Base-by-base conservation (phyloP, 2,888 invertebrate species). In the Zeuzera pyrina region DNA sequence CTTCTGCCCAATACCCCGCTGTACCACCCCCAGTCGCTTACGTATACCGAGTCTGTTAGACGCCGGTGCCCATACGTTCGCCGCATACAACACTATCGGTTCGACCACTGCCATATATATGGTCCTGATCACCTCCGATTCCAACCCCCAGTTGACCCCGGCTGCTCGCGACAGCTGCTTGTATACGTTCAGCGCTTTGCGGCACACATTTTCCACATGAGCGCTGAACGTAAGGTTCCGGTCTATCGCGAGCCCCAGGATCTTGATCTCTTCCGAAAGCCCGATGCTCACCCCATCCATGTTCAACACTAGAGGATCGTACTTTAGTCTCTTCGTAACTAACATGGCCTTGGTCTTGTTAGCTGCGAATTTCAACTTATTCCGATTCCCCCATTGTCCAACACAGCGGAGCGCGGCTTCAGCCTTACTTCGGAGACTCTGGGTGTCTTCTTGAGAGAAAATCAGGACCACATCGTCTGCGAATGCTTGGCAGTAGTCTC, bases 401-500 rank as follows among this genome's bases (percentile, higher is more conserved):
- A 42, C 30, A 0, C 5, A 8, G 1, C 22, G 14, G 2, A 47
- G 29, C 0, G 31, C 19, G 1, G 2, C 5, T 7, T 37, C 38
- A 1, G 31, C 22, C 2, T 8, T 22, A 2, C 6, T 12, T 13
- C 38, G 13, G 0, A 36, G 22, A 1, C 33, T 31, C 2, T 1
- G 13, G 1, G 13, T 22, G 2, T 29, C 26, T 0, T 27, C 13
- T 0, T 29, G 43, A 0, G 10, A 3, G 3, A 32, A 33, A 0
- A 40, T 30, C 0, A n/a, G n/a, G n/a, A n/a, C n/a, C n/a, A n/a
- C n/a, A n/a, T n/a, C n/a, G n/a, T n/a, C n/a, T n/a, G n/a, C 46
- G 13, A 44, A 50, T 0, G 46, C 49, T 13, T 48, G 45, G 3
- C 34, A 27, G 12, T 40, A 35, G 0, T 19, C 25, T 2, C 23